Evolutionary conservation across 2,113 vertebrate species (phyloP), one percentile per base, ranked within the genome.

Genomic region (Oryzias curvinotus): DNA sequence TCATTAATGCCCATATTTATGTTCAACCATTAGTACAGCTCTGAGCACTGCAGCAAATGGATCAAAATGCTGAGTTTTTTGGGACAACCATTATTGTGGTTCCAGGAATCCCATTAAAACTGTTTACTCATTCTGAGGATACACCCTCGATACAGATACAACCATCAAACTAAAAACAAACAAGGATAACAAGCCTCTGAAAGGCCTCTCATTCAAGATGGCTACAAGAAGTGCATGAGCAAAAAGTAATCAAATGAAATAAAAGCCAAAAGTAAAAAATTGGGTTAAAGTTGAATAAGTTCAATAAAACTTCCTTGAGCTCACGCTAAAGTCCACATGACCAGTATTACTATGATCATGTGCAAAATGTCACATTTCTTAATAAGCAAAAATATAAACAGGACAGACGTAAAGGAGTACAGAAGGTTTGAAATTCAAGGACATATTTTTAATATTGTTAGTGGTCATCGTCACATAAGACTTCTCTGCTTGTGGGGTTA

Each of bases 91-190:
- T 66, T 57, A 18, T 50, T 54, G 55, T 4, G 65, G 25, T 75
- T 78, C 65, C 71, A 68, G 73, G 71, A 78, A 82, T 69, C 36
- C 63, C 45, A 80, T 86, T 78, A 86, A 83, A 86, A 62, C 17
- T 67, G 67, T 82, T 84, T 79, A 77, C 63, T 75, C 55, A 44
- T 77, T 71, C 60, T 62, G 50, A 56, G 74, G 75, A 73, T 56
- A 68, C 62, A 75, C 46, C 59, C 58, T 52, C 47, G 18, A 13
- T 52, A 42, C 28, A 56, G 36, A 72, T 13, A 56, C 63, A 44
- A 54, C 52, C 55, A 16, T 42, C 5, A 23, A 30, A 41, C 17
- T 17, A 14, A 52, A 45, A 36, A 26, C 17, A 55, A 51, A 52
- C 15, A 19, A 18, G 30, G 4, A 65, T 68, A 85, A 88, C 54